Base-by-base conservation (phyloP, 2,113 vertebrate genomes). In the Bubo bubo region DNA sequence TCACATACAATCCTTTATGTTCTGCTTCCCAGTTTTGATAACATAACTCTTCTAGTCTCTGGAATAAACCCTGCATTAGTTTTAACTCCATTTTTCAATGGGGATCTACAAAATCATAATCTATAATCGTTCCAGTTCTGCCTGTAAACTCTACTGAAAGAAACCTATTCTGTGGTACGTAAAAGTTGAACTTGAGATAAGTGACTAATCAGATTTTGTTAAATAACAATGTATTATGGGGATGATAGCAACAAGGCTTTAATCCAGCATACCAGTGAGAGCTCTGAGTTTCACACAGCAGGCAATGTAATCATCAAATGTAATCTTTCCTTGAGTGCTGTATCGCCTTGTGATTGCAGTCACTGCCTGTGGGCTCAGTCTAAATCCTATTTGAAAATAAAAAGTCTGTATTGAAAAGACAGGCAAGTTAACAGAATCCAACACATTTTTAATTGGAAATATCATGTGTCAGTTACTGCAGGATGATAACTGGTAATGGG, bases 291-390 rank as follows among this genome's bases (percentile, higher is more conserved):
- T 99, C 45, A 99, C 98, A 10, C 98, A 99, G 83, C 99, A 99
- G 89, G 98, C 98, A 8, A 99, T 98, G 55, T 99, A 99, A 59
- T 99, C 99, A 74, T 99, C 99, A 19, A 99, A 99, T 6, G 97
- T 93, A 88, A 99, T 99, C 94, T 98, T 99, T 8, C 99, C 99
- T 1, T 93, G 93, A 23, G 82, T 95, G 96, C 99, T 99, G 97
- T 98, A 99, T 62, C 99, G 98, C 50, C 97, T 99, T 73, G 99
- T 97, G 83, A 99, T 98, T 45, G 96, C 94, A 79, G 98, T 99
- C 98, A 99, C 97, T 19, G 98, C 98, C 94, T 99, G 99, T 5
- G 99, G 99, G 96, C 99, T 99, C 97, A 99, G 95, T 16, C 98
- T 97, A 94, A 98, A 99, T 35, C 98, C 98, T 99, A n/a, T 82